A percentile compares a stretch with the other conserved stretches of the same genome.
Evolutionary conservation across 1,140 invertebrate species (phyloP).

Genomic region (Cherax quadricarinatus): DNA sequence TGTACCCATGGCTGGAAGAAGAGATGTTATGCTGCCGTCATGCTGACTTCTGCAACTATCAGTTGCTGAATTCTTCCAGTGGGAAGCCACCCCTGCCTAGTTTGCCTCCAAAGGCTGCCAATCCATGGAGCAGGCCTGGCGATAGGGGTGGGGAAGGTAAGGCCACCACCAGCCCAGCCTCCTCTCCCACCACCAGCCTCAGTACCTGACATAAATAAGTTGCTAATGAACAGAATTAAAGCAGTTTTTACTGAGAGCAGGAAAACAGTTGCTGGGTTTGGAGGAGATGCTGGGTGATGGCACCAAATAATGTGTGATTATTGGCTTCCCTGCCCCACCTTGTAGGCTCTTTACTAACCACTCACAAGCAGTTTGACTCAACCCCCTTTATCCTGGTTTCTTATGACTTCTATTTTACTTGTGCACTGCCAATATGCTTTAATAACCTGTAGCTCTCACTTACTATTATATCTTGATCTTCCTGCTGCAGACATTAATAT

Average conservation of each 20-base stretch:
- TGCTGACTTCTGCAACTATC: slow-evolving; percentile 54
- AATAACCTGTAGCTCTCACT: slow-evolving; percentile 61
- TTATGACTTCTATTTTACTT: slow-evolving; percentile 60
- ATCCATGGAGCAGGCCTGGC: slow-evolving; percentile 21
- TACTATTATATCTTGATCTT: slow-evolving; percentile 39
- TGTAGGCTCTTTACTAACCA: slow-evolving; percentile 63
- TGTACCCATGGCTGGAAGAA: slow-evolving; percentile 52
- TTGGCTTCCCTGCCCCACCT: slow-evolving; percentile 66
- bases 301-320: slow-evolving; percentile 59
- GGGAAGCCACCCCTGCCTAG: slow-evolving; percentile 22
- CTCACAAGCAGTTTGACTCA: slow-evolving; percentile 58
- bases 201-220: neutral
- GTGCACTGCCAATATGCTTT: slow-evolving; percentile 62
- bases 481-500: slow-evolving; percentile 50
- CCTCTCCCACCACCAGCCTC: slow-evolving; percentile 40
- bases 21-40: slow-evolving; percentile 52
- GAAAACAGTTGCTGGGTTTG: slow-evolving; percentile 18
- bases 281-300: slow-evolving; percentile 52
- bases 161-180: slow-evolving; percentile 62
- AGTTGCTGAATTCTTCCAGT: slow-evolving; percentile 1
- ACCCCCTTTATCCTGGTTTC: slow-evolving; percentile 60
- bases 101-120: slow-evolving; percentile 1
- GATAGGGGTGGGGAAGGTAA: slow-evolving; percentile 63
- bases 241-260: neutral
- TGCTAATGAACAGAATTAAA: neutral